Percentiles rank a stretch among this genome's conserved stretches.
phyloP scores from a whole-genome alignment of 2,888 invertebrate species.

The Aphodius sticticus region DNA sequence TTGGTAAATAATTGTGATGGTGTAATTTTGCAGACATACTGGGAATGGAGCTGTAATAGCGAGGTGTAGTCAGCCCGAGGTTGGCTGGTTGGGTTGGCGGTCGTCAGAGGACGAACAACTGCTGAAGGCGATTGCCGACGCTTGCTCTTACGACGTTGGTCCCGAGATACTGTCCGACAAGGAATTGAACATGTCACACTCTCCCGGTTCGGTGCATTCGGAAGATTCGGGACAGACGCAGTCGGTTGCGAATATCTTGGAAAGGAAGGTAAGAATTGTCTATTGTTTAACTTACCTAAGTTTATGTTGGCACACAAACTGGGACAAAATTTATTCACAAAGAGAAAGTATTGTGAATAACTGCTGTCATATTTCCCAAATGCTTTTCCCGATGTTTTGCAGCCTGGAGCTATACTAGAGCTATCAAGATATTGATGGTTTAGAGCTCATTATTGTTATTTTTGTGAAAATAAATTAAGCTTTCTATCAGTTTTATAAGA shows the following conservation, averaged over 20 bases:
- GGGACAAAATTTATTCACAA: too few relatives aligned
- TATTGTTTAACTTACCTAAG: neutral
- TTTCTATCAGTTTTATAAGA: too few relatives aligned
- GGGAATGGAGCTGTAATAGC: conserved; percentile 93
- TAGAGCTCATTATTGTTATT: too few relatives aligned
- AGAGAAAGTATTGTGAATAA: too few relatives aligned
- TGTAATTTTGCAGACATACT: conserved; percentile 66
- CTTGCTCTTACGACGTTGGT: conserved; percentile 77
- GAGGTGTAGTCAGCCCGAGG: conserved; percentile 94
- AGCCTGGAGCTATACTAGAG: too few relatives aligned
- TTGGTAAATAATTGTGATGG: too few relatives aligned
- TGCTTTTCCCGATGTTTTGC: too few relatives aligned
- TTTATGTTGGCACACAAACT: too few relatives aligned
- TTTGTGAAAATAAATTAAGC: too few relatives aligned
- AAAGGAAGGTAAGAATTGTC: conserved; percentile 47
- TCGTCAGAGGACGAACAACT: conserved; percentile 89
- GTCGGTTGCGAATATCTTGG: conserved; percentile 47
- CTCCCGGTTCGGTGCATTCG: conserved; percentile 53
- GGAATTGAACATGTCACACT: conserved; percentile 49
- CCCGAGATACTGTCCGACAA: conserved; percentile 57
- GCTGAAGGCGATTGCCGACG: conserved; percentile 81
- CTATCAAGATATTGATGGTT: too few relatives aligned
- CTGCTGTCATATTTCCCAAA: too few relatives aligned
- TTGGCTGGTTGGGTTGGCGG: conserved; percentile 95
- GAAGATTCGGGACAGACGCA: conserved; percentile 54